Conservation (phyloP, 2,113 vertebrate genomes). For the Sebastes schlegelii region DNA sequence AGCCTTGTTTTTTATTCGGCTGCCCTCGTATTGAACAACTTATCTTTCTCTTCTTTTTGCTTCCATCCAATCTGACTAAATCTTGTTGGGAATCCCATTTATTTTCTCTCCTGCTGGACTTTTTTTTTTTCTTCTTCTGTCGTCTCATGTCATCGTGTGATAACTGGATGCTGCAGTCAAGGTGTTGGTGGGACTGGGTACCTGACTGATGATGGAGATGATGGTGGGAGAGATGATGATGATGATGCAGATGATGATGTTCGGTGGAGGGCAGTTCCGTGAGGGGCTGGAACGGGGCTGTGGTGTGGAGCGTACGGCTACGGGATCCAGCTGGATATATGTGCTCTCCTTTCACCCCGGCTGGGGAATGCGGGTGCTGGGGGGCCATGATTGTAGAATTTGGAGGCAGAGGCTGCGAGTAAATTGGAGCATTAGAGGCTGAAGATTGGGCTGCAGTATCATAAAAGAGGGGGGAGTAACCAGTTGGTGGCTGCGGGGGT, state of each 20-base stretch:
- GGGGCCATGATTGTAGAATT: slow-evolving; percentile 84
- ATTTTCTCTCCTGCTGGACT: slow-evolving; percentile 78
- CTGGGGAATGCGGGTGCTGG: slow-evolving; percentile 84
- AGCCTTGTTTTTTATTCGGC: slow-evolving; percentile 79
- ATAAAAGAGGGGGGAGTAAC: slow-evolving; percentile 86
- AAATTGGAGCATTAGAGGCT: slow-evolving; percentile 75
- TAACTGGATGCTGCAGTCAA: slow-evolving; percentile 78
- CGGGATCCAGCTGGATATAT: slow-evolving; percentile 84
- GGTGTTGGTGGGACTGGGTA: slow-evolving; percentile 81
- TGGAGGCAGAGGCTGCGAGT: slow-evolving; percentile 84
- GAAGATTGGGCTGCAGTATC: slow-evolving; percentile 80
- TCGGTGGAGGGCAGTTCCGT: slow-evolving; percentile 82
- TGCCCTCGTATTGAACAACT: slow-evolving; percentile 75
- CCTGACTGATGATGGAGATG: slow-evolving; percentile 78
- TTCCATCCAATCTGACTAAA: slow-evolving; percentile 74
- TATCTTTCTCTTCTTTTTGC: slow-evolving; percentile 75
- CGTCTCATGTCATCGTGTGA: slow-evolving; percentile 74
- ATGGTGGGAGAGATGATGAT: slow-evolving; percentile 78
- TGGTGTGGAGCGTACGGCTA: slow-evolving; percentile 82
- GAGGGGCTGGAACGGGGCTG: slow-evolving; percentile 83
- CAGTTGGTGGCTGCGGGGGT: slow-evolving; percentile 79
- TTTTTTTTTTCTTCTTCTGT: slow-evolving; percentile 86
- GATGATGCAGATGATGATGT: slow-evolving; percentile 84
- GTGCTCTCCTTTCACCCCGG: slow-evolving; percentile 86
- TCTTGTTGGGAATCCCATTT: slow-evolving; percentile 73